Percentiles rank a stretch among this genome's conserved stretches.
Evolutionary conservation across 2,113 vertebrate genomes (phyloP).

Genomic region (Donacobius atricapilla): DNA sequence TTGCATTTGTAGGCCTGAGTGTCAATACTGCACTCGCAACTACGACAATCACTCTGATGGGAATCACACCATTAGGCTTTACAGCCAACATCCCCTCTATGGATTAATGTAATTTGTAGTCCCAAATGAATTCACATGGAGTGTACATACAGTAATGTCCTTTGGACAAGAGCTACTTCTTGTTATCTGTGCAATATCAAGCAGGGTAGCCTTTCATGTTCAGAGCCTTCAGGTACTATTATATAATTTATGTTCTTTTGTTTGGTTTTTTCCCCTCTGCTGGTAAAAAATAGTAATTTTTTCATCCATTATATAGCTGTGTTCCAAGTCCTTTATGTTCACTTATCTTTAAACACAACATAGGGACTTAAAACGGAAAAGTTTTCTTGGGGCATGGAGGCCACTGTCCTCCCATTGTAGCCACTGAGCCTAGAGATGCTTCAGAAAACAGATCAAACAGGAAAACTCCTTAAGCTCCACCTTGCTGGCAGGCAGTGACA

Average conservation of each 20-base stretch:
- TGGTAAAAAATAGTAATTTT: background rate
- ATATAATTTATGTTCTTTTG: background rate
- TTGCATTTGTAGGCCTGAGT: background rate
- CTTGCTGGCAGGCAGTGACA: background rate
- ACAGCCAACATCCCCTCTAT: background rate
- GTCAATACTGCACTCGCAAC: background rate
- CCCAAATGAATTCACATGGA: background rate
- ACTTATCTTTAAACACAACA: background rate
- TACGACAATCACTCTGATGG: background rate
- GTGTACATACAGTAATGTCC: background rate
- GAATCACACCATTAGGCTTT: background rate
- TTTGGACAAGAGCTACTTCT: background rate
- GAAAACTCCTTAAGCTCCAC: background rate
- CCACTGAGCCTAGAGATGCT: background rate
- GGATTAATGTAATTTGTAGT: background rate
- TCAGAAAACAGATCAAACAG: background rate
- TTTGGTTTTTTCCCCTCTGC: background rate
- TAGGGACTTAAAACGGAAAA: background rate
- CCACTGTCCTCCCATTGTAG: background rate
- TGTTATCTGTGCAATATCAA: background rate
- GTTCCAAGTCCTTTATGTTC: background rate
- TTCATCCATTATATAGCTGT: background rate
- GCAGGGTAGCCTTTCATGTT: accelerated
- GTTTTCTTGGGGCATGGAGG: background rate
- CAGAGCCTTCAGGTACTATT: background rate